A percentile compares a stretch with the other conserved stretches of the same genome.
These are phyloP conservation scores for Crax fasciolata DNA, from an alignment of 2,797 vertebrate genomes.

Conservation along the genomic window DNA sequence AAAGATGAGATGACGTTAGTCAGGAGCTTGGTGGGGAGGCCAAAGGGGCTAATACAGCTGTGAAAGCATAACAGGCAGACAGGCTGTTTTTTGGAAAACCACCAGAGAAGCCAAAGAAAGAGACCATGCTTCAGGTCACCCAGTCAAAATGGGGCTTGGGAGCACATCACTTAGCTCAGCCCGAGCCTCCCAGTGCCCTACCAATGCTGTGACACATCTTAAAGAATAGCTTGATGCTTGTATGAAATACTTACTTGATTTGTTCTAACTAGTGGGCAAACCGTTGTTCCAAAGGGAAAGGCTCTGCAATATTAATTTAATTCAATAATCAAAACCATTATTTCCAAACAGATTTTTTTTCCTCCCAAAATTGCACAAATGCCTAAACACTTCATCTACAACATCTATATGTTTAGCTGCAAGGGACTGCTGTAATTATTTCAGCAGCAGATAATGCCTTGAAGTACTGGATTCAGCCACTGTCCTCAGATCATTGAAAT, in stretches of 20 bases:
- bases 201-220: neutral
- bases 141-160: neutral
- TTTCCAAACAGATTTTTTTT: conserved; percentile 27
- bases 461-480: neutral
- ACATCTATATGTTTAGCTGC: neutral
- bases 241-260: conserved; percentile 13
- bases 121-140: neutral
- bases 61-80: conserved; percentile 53
- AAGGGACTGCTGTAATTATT: neutral
- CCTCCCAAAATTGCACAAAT: neutral
- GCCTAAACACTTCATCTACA: neutral
- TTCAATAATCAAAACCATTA: conserved; percentile 10
- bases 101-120: conserved; percentile 42
- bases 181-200: neutral
- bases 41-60: conserved; percentile 50
- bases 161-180: conserved; percentile 9
- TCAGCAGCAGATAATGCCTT: neutral
- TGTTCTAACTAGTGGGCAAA: neutral
- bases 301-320: conserved; percentile 16
- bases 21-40: conserved; percentile 38
- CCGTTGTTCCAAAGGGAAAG: neutral
- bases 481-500: neutral
- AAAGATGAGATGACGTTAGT: conserved; percentile 28
- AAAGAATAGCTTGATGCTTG: conserved; percentile 1
- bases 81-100: conserved; percentile 53